Evolutionary conservation across 2,113 vertebrate genomes (phyloP).

Genomic region (Neodon shergylaensis): DNA sequence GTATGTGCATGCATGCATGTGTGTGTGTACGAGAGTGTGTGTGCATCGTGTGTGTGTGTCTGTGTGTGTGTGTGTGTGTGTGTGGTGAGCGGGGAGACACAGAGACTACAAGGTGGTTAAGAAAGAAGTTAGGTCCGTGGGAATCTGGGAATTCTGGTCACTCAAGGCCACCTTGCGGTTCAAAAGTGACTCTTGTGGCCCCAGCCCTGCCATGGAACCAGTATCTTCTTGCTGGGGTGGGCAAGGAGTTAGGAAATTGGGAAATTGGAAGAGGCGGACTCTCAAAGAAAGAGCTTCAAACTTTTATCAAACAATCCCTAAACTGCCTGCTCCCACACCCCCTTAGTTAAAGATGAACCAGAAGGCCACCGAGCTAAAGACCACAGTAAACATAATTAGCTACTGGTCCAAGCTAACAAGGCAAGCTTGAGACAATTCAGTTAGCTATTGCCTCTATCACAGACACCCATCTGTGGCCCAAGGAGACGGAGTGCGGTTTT

Average conservation of each 20-base stretch:
- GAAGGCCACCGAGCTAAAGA: neutral
- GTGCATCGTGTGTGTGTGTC: too few relatives aligned
- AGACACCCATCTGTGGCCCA: neutral
- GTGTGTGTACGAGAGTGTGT: neutral
- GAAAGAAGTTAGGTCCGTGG: neutral
- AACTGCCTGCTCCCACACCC: neutral
- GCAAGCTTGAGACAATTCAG: neutral
- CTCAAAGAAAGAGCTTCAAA: neutral
- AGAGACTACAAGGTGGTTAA: too few relatives aligned
- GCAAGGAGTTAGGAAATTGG: too few relatives aligned
- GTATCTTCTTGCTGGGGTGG: neutral
- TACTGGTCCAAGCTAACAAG: neutral
- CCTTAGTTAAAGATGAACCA: neutral
- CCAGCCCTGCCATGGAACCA: rapidly evolving
- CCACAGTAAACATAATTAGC: neutral
- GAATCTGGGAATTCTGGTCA: neutral
- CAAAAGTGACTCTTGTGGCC: rapidly evolving
- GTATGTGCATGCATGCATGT: neutral
- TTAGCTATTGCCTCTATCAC: neutral
- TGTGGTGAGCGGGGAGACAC: neutral
- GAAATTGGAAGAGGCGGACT: neutral
- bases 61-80: neutral
- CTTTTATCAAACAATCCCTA: neutral
- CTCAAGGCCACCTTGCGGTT: neutral
- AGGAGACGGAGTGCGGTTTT: neutral